Percentiles rank a stretch among this genome's conserved stretches.
Conservation (phyloP, 2,888 invertebrate genomes). For the Eupsilia transversa region DNA sequence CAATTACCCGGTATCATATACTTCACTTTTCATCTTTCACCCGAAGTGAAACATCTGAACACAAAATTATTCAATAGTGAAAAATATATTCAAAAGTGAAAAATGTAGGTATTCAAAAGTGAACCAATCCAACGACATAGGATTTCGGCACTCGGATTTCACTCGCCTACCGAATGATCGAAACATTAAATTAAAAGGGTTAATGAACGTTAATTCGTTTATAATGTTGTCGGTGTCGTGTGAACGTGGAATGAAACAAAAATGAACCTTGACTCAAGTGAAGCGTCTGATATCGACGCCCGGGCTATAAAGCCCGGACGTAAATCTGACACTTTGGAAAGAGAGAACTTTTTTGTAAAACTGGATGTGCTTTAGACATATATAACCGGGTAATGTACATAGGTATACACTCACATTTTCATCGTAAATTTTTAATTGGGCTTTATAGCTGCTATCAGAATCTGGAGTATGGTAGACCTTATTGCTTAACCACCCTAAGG, state of each 20-base stretch:
- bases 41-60: neutral
- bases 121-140: neutral
- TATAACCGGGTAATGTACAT: neutral
- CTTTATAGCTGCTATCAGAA: neutral
- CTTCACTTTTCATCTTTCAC: neutral
- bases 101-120: too few relatives aligned
- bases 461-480: neutral
- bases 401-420: neutral
- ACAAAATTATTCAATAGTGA: neutral
- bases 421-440: too few relatives aligned
- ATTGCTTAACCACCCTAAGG: neutral
- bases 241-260: neutral
- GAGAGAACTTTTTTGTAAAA: too few relatives aligned
- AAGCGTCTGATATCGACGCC: neutral
- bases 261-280: neutral
- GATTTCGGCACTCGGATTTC: neutral
- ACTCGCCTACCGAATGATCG: neutral
- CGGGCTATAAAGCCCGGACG: neutral
- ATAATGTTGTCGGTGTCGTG: neutral
- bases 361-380: too few relatives aligned
- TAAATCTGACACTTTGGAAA: neutral
- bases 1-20: neutral
- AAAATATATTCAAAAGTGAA: neutral
- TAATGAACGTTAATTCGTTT: neutral
- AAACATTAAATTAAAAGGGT: neutral